A percentile compares a stretch with the other conserved stretches of the same genome.
Evolutionary conservation across 2,888 invertebrate species (phyloP).

Genomic region (Petrolisthes cinctipes): DNA sequence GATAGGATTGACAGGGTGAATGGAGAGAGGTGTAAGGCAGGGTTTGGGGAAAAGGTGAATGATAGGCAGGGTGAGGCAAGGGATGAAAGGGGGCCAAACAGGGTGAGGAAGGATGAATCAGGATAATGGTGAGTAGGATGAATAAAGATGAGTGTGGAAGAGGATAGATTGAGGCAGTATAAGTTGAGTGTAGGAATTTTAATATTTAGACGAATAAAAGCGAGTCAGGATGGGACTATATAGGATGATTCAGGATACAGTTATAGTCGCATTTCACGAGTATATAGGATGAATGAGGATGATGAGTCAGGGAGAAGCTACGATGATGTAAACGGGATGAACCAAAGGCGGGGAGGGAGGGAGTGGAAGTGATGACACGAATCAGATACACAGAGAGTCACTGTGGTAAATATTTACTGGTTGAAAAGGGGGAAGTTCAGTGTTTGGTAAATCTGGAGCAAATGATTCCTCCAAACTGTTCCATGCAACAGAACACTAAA

Average conservation of each 20-base stretch:
- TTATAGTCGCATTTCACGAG: too few species aligned
- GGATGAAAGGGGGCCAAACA: not conserved
- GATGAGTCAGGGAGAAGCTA: not conserved
- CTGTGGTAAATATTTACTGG: too few species aligned
- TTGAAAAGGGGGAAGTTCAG: too few species aligned
- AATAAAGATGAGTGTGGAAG: not conserved
- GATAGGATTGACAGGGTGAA: not conserved
- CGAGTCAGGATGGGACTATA: too few species aligned
- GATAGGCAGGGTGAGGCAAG: not conserved
- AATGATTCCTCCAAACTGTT: too few species aligned
- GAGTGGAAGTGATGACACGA: too few species aligned
- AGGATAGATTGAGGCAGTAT: not conserved
- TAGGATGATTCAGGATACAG: too few species aligned
- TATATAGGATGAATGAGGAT: not conserved
- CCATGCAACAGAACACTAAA: too few species aligned
- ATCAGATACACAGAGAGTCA: too few species aligned
- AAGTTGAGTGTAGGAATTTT: not conserved
- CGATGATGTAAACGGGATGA: not conserved
- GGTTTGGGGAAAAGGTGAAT: not conserved
- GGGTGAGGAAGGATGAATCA: not conserved
- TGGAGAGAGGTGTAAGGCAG: not conserved
- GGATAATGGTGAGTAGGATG: not conserved
- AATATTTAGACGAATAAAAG: too few species aligned
- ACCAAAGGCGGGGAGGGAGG: not conserved
- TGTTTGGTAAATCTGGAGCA: too few species aligned